phyloP scores from a whole-genome alignment of 2,888 invertebrate species.

The Chloroclystis v-ata region DNA sequence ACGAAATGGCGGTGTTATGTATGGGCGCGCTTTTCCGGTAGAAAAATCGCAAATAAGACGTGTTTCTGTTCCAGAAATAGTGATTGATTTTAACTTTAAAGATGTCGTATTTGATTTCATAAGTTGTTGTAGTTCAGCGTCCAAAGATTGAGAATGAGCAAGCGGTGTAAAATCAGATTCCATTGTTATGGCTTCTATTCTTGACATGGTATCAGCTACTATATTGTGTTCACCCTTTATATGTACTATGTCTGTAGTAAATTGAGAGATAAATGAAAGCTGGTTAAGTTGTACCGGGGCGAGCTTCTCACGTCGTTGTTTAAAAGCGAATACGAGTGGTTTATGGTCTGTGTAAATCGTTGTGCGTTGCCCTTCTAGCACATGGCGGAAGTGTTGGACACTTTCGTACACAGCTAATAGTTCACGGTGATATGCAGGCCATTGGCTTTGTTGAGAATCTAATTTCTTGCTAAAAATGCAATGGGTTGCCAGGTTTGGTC shows the following conservation, averaged over 20 bases:
- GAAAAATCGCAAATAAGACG: too few species aligned
- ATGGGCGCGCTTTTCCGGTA: too few species aligned
- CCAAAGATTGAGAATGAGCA: not conserved
- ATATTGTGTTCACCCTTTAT: not conserved
- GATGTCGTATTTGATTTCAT: not conserved
- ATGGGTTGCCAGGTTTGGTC: not conserved
- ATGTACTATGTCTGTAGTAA: not conserved
- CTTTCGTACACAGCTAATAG: not conserved
- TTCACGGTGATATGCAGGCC: too few species aligned
- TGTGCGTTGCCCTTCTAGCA: not conserved
- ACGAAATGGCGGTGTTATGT: too few species aligned
- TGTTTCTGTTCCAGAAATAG: not conserved
- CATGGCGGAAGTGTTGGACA: not conserved
- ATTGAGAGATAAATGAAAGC: not conserved
- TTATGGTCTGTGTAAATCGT: not conserved
- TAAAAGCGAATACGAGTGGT: not conserved
- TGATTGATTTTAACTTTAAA: not conserved
- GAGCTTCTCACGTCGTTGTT: not conserved
- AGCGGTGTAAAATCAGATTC: not conserved
- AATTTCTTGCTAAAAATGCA: too few species aligned
- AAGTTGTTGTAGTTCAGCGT: not conserved
- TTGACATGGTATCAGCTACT: not conserved
- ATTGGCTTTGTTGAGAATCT: too few species aligned
- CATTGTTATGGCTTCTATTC: not conserved
- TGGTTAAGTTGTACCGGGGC: not conserved